Evolutionary conservation across 2,797 vertebrate genomes (phyloP).

Genomic region (Pseudocheirus occidentalis): DNA sequence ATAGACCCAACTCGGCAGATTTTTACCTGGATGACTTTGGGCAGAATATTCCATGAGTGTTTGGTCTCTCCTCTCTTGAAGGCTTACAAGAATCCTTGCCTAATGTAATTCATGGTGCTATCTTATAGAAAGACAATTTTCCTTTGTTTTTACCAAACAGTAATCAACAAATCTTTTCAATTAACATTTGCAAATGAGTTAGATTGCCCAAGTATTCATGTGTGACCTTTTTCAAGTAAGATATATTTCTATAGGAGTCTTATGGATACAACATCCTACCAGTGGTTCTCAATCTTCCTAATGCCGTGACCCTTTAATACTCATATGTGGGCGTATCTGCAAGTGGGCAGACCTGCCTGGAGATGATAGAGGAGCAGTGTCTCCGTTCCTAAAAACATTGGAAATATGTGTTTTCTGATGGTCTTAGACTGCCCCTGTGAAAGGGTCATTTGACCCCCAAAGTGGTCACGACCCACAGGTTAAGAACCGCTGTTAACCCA

Average conservation of each 20-base stretch:
- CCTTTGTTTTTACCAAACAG: background rate
- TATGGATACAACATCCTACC: background rate
- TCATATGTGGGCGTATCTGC: no score
- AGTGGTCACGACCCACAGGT: no score
- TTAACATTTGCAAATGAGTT: background rate
- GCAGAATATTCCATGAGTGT: background rate
- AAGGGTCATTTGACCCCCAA: no score
- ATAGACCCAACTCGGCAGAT: background rate
- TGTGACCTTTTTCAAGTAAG: background rate
- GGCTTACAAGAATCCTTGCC: background rate
- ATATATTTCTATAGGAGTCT: background rate
- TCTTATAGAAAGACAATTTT: background rate
- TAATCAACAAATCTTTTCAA: no score
- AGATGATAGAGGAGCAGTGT: no score
- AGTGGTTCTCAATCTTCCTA: no score
- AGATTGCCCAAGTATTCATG: background rate
- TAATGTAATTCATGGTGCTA: background rate
- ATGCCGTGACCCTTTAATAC: no score
- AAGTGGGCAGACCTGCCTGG: no score
- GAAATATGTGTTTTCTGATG: no score
- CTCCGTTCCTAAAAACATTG: no score
- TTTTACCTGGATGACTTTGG: background rate
- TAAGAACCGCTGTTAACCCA: background rate
- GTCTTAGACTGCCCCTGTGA: no score
- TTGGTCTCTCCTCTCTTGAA: background rate